Percentiles rank a stretch among this genome's conserved stretches.
Evolutionary conservation across 2,888 invertebrate genomes (phyloP).

Genomic region (Oscheius sp.): DNA sequence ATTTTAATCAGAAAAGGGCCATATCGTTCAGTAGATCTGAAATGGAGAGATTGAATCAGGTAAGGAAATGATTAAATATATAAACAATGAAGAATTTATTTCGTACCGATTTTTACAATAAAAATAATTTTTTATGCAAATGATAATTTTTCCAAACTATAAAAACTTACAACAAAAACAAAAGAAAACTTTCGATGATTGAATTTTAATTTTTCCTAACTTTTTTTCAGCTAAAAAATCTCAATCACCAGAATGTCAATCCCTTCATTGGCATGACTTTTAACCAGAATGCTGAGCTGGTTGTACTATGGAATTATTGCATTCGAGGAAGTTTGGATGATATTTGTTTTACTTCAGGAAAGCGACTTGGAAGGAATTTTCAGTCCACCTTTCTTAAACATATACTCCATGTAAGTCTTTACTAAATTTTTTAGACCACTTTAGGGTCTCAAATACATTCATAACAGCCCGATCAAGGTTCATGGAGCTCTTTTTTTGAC

Average conservation of each 20-base stretch:
- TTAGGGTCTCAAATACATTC: constrained; percentile 53
- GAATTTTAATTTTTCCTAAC: neutral
- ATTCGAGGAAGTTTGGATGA: constrained; percentile 47
- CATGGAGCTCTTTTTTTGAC: constrained; percentile 53
- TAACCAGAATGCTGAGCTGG: constrained; percentile 46
- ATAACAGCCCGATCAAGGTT: constrained; percentile 43
- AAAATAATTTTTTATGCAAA: no score
- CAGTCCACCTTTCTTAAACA: constrained; percentile 54
- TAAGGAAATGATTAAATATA: no score
- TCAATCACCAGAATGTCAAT: constrained; percentile 49
- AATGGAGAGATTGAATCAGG: constrained; percentile 53
- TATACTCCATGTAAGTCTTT: constrained; percentile 44
- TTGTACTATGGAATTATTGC: constrained; percentile 49
- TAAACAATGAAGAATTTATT: no score
- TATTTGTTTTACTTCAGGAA: constrained; percentile 46
- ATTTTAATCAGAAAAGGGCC: constrained; percentile 37
- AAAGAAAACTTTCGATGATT: no score
- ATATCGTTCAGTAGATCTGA: constrained; percentile 47
- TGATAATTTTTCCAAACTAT: no score
- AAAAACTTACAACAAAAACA: no score
- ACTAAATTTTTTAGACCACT: neutral
- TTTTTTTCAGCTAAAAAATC: constrained; percentile 43
- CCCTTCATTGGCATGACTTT: constrained; percentile 54
- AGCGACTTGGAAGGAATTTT: constrained; percentile 54
- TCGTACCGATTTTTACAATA: no score